Evolutionary conservation across 1,140 invertebrate genomes (phyloP), one percentile per base, ranked within the genome.

Genomic region (Magallana gigas): DNA sequence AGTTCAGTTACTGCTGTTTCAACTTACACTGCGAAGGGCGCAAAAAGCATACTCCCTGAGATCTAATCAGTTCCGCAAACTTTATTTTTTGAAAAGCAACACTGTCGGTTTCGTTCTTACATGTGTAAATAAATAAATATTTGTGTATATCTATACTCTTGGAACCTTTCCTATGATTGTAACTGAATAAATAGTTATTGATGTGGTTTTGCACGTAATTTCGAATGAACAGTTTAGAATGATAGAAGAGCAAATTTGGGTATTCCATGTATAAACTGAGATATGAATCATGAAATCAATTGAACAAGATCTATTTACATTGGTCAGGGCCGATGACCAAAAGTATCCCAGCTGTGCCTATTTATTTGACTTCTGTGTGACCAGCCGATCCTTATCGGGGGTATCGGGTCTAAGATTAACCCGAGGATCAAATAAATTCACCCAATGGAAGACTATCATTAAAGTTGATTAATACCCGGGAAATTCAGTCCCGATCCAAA

Each of bases 391-490:
- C 23, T 76, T 76, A 76, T 76, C 68, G 8, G 68, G 36, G 68
- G 68, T 76, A 29, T 76, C 23, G 68, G 23, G 68, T 76, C 18
- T 29, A 76, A 76, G 68, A 76, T 29, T 76, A 29, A 76, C 23
- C 68, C 23, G 14, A 76, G 68, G 68, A 76, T 76, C 68, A 76
- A 76, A 76, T 76, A 76, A 76, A 76, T 76, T 76, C 68, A 29
- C 68, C 68, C 68, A 76, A 76, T 29, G 36, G 68, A 76, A 23
- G 23, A 29, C 68, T 76, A 76, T 76, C 68, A 76, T 76, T 76
- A 76, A 76, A 76, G 23, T 76, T 76, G 68, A 76, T 76, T 76
- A 76, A 76, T 76, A 76, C 68, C 68, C 23, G 68, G 23, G 68
- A 76, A 76, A 29, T 23, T 76, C 36, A 76, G 68, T 76, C 68